Conservation (phyloP, 1,140 invertebrate species). For the Drosophila nigrodunni region DNA sequence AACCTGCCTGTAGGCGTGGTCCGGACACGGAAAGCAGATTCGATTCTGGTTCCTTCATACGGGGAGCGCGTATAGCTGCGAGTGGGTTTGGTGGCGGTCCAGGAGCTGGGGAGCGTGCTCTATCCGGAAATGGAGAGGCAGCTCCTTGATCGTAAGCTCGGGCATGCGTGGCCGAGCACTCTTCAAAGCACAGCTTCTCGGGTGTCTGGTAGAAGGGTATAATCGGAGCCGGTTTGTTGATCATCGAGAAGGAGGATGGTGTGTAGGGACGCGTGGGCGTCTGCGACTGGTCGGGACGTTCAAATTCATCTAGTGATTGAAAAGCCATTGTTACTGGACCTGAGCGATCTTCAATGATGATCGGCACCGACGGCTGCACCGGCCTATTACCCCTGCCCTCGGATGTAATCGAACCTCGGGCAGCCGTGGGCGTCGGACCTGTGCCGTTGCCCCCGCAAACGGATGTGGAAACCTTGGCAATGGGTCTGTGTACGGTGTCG, state of each 20-base stretch:
- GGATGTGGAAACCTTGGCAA: constrained; percentile 56
- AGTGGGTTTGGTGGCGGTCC: constrained; percentile 87
- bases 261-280: constrained; percentile 85
- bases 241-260: constrained; percentile 85
- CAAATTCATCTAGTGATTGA: constrained; percentile 87
- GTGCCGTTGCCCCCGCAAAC: constrained; percentile 2
- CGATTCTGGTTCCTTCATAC: constrained; percentile 85
- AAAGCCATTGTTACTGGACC: constrained; percentile 85
- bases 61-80: constrained; percentile 86
- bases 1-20: constrained; percentile 68
- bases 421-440: constrained; percentile 40
- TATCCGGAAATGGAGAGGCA: constrained; percentile 87
- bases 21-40: constrained; percentile 39
- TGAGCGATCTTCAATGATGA: constrained; percentile 73
- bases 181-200: constrained; percentile 87
- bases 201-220: constrained; percentile 87
- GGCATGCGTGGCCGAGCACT: constrained; percentile 86
- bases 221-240: constrained; percentile 88
- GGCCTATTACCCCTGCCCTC: constrained; percentile 4
- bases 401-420: constrained; percentile 26
- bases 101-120: constrained; percentile 86
- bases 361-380: constrained; percentile 71
- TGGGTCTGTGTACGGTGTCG: constrained; percentile 73
- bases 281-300: constrained; percentile 84
- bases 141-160: constrained; percentile 86